Evolutionary conservation across 2,888 invertebrate genomes (phyloP).

Genomic region (Ormyrus labotus): DNA sequence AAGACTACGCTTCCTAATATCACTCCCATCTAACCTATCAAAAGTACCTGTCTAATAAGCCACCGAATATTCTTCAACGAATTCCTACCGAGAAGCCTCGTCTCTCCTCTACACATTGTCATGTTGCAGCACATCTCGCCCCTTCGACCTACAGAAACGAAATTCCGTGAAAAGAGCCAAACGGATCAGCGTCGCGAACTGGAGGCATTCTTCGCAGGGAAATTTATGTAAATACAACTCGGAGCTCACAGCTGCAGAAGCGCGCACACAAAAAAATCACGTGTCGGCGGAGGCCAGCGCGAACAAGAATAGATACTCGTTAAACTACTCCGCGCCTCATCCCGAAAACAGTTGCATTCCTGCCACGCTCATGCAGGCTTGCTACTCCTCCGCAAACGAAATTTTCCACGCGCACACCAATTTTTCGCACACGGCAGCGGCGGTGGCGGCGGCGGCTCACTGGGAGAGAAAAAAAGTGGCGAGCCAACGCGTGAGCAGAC

Average conservation of each 20-base stretch:
- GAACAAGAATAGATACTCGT: neutral
- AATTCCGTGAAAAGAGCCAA: neutral
- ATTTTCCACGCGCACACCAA: no score
- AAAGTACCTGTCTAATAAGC: conserved; percentile 37
- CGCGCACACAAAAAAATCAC: neutral
- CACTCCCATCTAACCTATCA: no score
- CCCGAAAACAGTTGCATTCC: no score
- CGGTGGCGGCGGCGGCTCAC: neutral
- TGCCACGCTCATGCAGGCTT: no score
- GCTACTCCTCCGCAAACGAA: no score
- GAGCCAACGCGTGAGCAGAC: conserved; percentile 36
- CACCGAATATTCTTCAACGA: conserved; percentile 40
- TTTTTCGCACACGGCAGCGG: neutral
- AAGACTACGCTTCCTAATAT: no score
- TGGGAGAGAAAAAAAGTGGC: neutral
- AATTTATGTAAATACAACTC: no score
- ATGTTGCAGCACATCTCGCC: neutral
- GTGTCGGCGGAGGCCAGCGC: neutral
- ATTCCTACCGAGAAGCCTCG: conserved; percentile 5
- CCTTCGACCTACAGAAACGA: neutral
- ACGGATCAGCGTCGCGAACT: neutral
- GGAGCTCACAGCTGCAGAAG: neutral
- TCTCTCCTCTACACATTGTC: neutral
- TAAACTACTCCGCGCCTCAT: no score
- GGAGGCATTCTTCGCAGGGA: no score